These are phyloP conservation scores for Stegodyphus mimosarum DNA, from an alignment of 1,140 invertebrate genomes.

Conservation along the genomic window DNA sequence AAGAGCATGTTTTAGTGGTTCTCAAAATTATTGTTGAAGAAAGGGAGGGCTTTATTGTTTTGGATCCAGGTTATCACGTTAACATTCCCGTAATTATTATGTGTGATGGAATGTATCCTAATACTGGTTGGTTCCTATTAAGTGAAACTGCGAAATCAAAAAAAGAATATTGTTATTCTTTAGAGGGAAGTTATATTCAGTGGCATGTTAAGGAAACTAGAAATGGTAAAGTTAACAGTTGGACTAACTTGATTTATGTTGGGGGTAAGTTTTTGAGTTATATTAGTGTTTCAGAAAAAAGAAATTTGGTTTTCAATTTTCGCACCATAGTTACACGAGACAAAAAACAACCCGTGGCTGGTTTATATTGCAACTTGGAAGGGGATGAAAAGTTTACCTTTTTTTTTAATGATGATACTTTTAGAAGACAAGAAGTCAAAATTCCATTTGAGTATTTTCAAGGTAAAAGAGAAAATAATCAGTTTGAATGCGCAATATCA, in stretches of 20 bases:
- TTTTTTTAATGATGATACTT: conserved; percentile 77
- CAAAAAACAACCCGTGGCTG: conserved; percentile 82
- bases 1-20: conserved; percentile 89
- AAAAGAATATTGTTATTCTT: conserved; percentile 86
- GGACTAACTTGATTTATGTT: conserved; percentile 78
- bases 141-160: conserved; percentile 78
- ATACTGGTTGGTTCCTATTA: conserved; percentile 88
- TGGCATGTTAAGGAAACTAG: conserved; percentile 78
- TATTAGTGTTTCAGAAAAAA: conserved; percentile 85
- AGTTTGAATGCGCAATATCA: conserved; percentile 45
- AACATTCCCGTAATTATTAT: conserved; percentile 86
- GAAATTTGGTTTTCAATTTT: conserved; percentile 90
- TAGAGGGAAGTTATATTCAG: conserved; percentile 80
- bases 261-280: conserved; percentile 82
- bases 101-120: conserved; percentile 83
- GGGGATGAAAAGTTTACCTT: conserved; percentile 77
- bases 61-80: conserved; percentile 92
- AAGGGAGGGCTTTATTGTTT: conserved; percentile 79
- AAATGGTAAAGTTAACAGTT: conserved; percentile 58
- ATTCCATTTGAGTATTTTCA: conserved; percentile 62
- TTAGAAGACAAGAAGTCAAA: conserved; percentile 47
- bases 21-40: conserved; percentile 79
- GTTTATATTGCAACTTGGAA: conserved; percentile 80
- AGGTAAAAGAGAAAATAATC: conserved; percentile 25
- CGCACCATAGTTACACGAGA: conserved; percentile 82